Base-by-base conservation (phyloP, 2,797 vertebrate genomes). In the Tenualosa thibaudeaui region DNA sequence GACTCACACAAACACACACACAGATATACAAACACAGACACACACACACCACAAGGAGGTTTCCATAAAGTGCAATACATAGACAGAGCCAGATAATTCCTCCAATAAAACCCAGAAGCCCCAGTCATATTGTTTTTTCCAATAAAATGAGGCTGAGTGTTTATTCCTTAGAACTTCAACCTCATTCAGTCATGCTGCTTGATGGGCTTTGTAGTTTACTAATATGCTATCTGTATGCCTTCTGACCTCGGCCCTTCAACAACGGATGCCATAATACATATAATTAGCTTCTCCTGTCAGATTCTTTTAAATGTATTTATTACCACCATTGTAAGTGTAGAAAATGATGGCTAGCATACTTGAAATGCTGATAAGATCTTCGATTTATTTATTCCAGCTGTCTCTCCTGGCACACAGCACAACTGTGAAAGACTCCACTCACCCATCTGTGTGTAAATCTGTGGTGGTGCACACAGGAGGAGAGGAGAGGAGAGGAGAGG, bases 1-100 rank as follows among this genome's bases (percentile, higher is more conserved):
- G 58, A 71, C 84, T 71, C 46, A 85, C 81, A 82, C 81, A 85
- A 60, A 85, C 81, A 82, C 81, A 85, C 62, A 56, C 81, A 85
- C 84, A 82, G 81, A 82, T 60, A 82, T 78, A 65, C 81, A 17
- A 46, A 24, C 24, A 19, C 26, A 71, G 10, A 37, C 10, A 68
- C 65, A 37, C 65, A 75, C 31, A 75, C 26, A 43, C 37, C 31
- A 31, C 31, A 31, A 37, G 68, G 31, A 75, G 68, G 22, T 78
- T 78, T 46, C 71, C 71, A 46, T 78, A 43, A 78, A 46, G 40
- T 78, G 71, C 40, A 40, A 19, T 5, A 78, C 71, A 78, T 46
- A 78, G 40, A 15, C 17, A 10, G 2, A 43, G 71, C 26, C 8
- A 46, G 40, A 78, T 78, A 78, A 78, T 78, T 43, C 71, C 71